Evolutionary conservation across 2,888 invertebrate species (phyloP).

Genomic region (Chydorus sphaericus): DNA sequence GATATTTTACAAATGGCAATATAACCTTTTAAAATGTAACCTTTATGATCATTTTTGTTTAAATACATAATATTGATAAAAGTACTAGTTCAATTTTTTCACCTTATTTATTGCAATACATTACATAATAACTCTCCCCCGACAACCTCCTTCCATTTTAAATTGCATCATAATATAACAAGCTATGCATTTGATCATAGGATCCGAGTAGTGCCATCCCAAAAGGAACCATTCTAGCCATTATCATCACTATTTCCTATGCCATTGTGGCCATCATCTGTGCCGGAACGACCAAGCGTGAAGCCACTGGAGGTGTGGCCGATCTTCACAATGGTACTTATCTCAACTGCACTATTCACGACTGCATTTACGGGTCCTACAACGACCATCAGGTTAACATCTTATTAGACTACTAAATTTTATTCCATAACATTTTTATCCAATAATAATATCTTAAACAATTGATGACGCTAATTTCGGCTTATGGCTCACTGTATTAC

Average conservation of each 20-base stretch:
- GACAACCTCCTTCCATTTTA: too few relatives aligned
- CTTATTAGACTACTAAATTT: too few relatives aligned
- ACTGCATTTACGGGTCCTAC: constrained; percentile 4
- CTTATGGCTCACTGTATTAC: constrained; percentile 22
- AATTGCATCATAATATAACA: background rate
- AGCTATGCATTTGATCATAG: constrained; percentile 29
- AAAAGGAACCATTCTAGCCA: constrained; percentile 74
- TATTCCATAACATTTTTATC: too few relatives aligned
- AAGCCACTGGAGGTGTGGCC: constrained; percentile 56
- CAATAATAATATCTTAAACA: too few relatives aligned
- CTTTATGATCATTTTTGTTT: too few relatives aligned
- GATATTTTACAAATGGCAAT: too few relatives aligned
- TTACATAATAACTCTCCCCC: too few relatives aligned
- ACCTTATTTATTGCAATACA: too few relatives aligned
- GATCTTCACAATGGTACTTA: constrained; percentile 44
- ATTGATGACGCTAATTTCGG: constrained; percentile 22
- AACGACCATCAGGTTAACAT: constrained; percentile 12
- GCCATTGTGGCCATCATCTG: constrained; percentile 65
- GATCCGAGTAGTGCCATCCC: constrained; percentile 85
- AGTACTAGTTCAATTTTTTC: too few relatives aligned
- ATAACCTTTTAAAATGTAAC: too few relatives aligned
- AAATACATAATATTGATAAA: too few relatives aligned
- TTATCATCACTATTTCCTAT: constrained; percentile 72
- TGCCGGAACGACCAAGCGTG: constrained; percentile 61
- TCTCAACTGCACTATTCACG: background rate